Evolutionary conservation across 1,140 invertebrate species (phyloP).

Genomic region (Drosophila ercepeae): DNA sequence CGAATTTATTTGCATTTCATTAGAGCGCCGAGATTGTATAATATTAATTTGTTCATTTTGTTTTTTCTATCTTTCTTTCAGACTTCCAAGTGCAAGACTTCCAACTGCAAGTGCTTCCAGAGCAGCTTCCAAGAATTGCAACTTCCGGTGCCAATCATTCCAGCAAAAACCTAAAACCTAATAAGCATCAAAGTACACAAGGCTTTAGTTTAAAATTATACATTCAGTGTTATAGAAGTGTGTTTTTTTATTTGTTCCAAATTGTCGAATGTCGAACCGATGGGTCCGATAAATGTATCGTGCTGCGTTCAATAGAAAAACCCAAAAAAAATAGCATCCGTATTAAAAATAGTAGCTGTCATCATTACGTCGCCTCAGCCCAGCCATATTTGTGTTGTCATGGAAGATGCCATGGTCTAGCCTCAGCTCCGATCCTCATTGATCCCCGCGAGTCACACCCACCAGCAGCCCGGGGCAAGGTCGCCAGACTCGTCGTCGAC

Average conservation of each 20-base stretch:
- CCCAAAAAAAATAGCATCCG: conserved; percentile 9
- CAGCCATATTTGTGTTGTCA: conserved; percentile 3
- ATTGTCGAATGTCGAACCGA: conserved; percentile 40
- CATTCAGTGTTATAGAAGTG: not conserved
- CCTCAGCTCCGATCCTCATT: not conserved
- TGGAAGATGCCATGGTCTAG: conserved; percentile 2
- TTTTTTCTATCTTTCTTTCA: conserved; percentile 25
- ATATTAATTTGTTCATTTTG: conserved; percentile 11
- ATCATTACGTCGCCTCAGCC: conserved; percentile 5
- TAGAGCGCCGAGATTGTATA: conserved; percentile 30
- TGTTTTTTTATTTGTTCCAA: conserved; percentile 27
- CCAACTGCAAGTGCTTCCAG: conserved; percentile 40
- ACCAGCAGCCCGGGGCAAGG: conserved; percentile 23
- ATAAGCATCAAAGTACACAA: conserved; percentile 15
- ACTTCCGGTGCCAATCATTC: conserved; percentile 46
- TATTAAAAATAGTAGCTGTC: not conserved
- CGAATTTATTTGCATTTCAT: conserved; percentile 52
- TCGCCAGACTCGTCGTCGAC: not conserved
- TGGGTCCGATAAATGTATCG: conserved; percentile 27
- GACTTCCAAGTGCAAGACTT: conserved; percentile 41
- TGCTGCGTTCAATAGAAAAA: conserved; percentile 29
- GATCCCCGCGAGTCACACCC: not conserved
- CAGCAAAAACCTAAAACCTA: conserved; percentile 1
- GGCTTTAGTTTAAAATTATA: not conserved
- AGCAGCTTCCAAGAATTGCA: conserved; percentile 42